These are phyloP conservation scores for Arizona elegans DNA, from an alignment of 2,113 vertebrate species.

Conservation along the genomic window DNA sequence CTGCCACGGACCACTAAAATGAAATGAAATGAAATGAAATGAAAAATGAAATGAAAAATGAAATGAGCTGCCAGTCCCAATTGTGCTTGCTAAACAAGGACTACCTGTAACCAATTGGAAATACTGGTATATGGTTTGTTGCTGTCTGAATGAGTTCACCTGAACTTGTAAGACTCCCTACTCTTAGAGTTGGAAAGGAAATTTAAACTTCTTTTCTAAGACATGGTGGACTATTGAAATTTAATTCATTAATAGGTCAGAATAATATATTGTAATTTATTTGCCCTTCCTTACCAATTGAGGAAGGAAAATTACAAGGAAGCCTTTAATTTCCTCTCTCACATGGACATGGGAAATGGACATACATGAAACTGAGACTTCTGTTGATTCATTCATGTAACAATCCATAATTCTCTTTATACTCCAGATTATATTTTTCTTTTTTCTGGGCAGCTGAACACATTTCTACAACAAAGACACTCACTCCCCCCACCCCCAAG, in stretches of 20 bases:
- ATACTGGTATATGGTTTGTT: not conserved
- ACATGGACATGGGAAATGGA: not conserved
- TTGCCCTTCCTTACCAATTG: not conserved
- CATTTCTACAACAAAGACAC: not conserved
- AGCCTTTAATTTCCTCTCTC: not conserved
- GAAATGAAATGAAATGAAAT: no score
- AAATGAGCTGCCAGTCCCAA: no score
- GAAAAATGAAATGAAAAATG: no score
- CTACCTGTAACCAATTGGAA: not conserved
- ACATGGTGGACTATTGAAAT: not conserved
- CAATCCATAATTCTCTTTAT: not conserved
- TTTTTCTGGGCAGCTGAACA: not conserved
- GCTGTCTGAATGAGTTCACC: not conserved
- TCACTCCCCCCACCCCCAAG: not conserved
- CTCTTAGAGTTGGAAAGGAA: not conserved
- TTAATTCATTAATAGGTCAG: not conserved
- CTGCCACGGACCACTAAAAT: no score
- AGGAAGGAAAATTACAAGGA: not conserved
- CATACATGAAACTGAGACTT: not conserved
- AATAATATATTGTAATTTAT: not conserved
- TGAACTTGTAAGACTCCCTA: not conserved
- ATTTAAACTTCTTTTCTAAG: not conserved
- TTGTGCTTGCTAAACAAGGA: not conserved
- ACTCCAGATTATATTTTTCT: not conserved
- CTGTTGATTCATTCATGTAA: not conserved